Evolutionary conservation across 2,888 invertebrate genomes (phyloP).

Genomic region (Globia sparganii): DNA sequence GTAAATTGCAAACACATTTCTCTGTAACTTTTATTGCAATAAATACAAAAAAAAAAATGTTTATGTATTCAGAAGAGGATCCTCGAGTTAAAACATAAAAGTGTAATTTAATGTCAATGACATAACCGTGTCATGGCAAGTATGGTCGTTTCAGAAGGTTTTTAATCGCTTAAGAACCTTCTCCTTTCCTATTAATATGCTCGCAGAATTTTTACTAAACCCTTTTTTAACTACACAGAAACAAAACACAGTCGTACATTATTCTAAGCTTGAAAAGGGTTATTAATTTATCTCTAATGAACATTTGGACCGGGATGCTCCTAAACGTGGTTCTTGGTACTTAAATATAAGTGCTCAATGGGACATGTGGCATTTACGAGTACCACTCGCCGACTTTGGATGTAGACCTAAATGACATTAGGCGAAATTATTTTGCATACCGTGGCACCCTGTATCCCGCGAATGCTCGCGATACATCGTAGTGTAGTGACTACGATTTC

Average conservation of each 20-base stretch:
- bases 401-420: constrained; percentile 35
- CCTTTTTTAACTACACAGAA: background rate
- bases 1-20: background rate
- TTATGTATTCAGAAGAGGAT: too few species aligned
- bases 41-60: background rate
- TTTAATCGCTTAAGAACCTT: background rate
- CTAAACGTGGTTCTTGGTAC: constrained; percentile 7
- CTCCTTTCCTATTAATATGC: background rate
- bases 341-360: constrained; percentile 22
- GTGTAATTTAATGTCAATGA: background rate
- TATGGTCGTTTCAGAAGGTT: background rate
- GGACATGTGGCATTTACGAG: constrained; percentile 32
- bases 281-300: constrained; percentile 31
- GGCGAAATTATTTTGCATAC: constrained; percentile 26
- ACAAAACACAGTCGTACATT: constrained; percentile 25
- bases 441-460: background rate
- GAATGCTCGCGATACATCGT: constrained; percentile 1
- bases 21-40: background rate
- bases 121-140: too few species aligned
- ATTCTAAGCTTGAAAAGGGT: constrained; percentile 32
- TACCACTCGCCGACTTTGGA: constrained; percentile 32
- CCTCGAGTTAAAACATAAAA: background rate
- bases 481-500: constrained; percentile 20
- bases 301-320: constrained; percentile 19
- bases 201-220: background rate